A percentile compares a stretch with the other conserved stretches of the same genome.
These are phyloP conservation scores for Aquatica leii DNA, from an alignment of 2,888 invertebrate genomes.

Conservation along the genomic window DNA sequence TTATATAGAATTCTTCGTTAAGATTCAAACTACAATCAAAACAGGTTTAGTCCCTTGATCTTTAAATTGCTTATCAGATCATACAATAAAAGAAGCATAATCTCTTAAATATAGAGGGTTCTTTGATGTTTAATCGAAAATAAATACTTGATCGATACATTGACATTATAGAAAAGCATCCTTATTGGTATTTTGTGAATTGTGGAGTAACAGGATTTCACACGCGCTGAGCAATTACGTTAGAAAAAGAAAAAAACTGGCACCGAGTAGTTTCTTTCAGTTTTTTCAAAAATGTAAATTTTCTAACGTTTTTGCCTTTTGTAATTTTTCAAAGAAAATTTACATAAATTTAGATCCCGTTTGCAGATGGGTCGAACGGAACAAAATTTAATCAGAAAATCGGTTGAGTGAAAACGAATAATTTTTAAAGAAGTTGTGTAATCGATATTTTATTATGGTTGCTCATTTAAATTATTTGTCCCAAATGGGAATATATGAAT, in stretches of 20 bases:
- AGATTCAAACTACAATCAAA: conserved; percentile 28
- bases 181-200: conserved; percentile 39
- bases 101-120: conserved; percentile 57
- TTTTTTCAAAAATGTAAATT: conserved; percentile 15
- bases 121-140: conserved; percentile 60
- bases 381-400: conserved; percentile 24
- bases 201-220: conserved; percentile 45
- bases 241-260: neutral
- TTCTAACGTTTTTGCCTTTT: conserved; percentile 21
- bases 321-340: conserved; percentile 11
- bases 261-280: conserved; percentile 6
- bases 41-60: conserved; percentile 35
- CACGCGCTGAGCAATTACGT: conserved; percentile 42
- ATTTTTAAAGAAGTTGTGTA: conserved; percentile 38
- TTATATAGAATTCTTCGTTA: conserved; percentile 34
- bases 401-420: conserved; percentile 30
- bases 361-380: conserved; percentile 12
- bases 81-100: conserved; percentile 53
- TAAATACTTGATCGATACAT: conserved; percentile 50
- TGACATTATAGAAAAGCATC: conserved; percentile 29
- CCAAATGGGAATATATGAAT: conserved; percentile 53
- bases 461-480: conserved; percentile 43
- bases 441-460: conserved; percentile 49
- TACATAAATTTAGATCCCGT: conserved; percentile 17
- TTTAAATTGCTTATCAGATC: conserved; percentile 56